These are phyloP conservation scores for Dimorphilus gyrociliatus DNA, from an alignment of 2,888 invertebrate species.

Conservation along the genomic window DNA sequence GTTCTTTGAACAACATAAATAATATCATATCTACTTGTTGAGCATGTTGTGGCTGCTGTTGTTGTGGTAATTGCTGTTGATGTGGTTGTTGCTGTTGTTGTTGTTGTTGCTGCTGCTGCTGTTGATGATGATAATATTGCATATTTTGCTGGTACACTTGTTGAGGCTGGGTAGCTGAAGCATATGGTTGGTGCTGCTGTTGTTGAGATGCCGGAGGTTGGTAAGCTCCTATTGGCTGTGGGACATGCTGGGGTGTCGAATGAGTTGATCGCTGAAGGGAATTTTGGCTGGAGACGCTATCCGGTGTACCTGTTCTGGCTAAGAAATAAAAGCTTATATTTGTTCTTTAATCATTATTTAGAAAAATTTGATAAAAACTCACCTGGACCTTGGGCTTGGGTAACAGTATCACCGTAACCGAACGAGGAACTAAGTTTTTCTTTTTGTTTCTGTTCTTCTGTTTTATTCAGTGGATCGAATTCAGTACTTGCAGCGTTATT, in stretches of 20 bases:
- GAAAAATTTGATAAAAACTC: not conserved
- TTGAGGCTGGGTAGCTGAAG: conserved; percentile 1
- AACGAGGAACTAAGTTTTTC: too few relatives aligned
- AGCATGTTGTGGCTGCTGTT: conserved; percentile 7
- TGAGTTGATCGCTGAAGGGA: conserved; percentile 5
- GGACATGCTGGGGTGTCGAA: conserved; percentile 6
- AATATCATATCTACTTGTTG: too few relatives aligned
- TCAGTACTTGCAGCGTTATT: too few relatives aligned
- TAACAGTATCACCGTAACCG: too few relatives aligned
- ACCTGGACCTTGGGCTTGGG: too few relatives aligned
- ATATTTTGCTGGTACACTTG: conserved; percentile 6
- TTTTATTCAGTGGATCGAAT: too few relatives aligned
- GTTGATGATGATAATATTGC: conserved; percentile 6
- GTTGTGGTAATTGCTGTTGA: conserved; percentile 8
- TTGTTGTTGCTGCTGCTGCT: conserved; percentile 6
- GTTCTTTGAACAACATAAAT: too few relatives aligned
- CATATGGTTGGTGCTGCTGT: conserved; percentile 6
- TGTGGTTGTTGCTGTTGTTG: too few relatives aligned
- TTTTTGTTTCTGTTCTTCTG: not conserved
- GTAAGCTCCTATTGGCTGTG: conserved; percentile 5
- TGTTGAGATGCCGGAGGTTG: conserved; percentile 6
- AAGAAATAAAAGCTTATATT: not conserved
- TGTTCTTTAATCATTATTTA: conserved; percentile 2
- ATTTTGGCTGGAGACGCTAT: conserved; percentile 27
- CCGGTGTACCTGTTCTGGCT: conserved; percentile 22